Conservation (phyloP, 2,888 invertebrate genomes). For the Ophion ventricosus region DNA sequence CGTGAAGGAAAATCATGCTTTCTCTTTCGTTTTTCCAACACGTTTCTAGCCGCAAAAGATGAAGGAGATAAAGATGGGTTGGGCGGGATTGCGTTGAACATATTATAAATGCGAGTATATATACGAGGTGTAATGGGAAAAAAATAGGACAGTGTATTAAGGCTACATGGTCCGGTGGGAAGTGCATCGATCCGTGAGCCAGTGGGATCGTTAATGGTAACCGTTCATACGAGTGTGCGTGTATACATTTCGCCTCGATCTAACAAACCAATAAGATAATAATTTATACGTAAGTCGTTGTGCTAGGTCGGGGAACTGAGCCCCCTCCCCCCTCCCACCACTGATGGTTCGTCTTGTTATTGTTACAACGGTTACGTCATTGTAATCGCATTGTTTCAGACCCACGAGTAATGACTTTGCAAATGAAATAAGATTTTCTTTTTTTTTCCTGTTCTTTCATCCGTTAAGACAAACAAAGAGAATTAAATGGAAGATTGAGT, state of each 20-base stretch:
- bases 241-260: slow-evolving; percentile 10
- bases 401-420: slow-evolving; percentile 2
- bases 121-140: slow-evolving; percentile 24
- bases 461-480: not conserved
- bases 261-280: slow-evolving; percentile 45
- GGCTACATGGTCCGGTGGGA: slow-evolving; percentile 34
- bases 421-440: not conserved
- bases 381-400: slow-evolving; percentile 21
- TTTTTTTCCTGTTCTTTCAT: not conserved
- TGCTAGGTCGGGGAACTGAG: slow-evolving; percentile 47
- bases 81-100: slow-evolving; percentile 16
- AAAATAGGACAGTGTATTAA: slow-evolving; percentile 61
- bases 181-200: slow-evolving; percentile 65
- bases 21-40: not conserved
- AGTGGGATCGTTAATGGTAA: slow-evolving; percentile 63
- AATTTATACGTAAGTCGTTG: slow-evolving; percentile 46
- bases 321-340: not conserved
- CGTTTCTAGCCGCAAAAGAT: not conserved
- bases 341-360: slow-evolving; percentile 18
- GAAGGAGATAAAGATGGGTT: slow-evolving; percentile 32
- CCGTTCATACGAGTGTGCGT: slow-evolving; percentile 17
- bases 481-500: not conserved
- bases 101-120: slow-evolving; percentile 15
- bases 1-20: not conserved
- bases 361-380: slow-evolving; percentile 36